phyloP scores from a whole-genome alignment of 2,797 vertebrate genomes.

The Monodelphis domestica region DNA sequence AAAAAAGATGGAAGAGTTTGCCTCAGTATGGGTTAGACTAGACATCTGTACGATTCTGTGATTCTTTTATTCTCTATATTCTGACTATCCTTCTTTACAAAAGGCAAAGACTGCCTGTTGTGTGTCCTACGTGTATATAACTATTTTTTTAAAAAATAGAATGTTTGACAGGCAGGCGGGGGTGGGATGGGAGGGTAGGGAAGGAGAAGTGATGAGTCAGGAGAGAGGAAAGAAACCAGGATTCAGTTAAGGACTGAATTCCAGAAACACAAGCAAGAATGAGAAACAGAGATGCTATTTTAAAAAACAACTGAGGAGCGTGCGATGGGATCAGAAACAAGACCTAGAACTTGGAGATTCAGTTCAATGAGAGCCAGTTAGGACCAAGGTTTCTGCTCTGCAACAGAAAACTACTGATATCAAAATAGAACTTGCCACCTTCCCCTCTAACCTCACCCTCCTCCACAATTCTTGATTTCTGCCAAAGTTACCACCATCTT shows the following conservation, averaged over 20 bases:
- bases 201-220: background rate
- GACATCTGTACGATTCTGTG: background rate
- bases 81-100: background rate
- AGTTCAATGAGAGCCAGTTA: background rate
- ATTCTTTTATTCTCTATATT: background rate
- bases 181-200: background rate
- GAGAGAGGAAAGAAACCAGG: background rate
- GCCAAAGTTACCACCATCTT: background rate
- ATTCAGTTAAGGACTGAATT: background rate
- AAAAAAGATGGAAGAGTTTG: background rate
- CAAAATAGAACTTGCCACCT: background rate
- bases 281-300: background rate
- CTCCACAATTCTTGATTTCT: background rate
- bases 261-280: background rate
- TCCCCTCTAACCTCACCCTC: background rate
- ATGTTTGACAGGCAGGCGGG: background rate
- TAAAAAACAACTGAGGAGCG: background rate
- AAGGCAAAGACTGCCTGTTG: background rate
- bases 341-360: background rate
- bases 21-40: background rate
- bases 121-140: background rate
- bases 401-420: background rate
- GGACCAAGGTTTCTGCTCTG: background rate
- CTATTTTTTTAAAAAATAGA: background rate
- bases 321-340: background rate